Conservation (phyloP, 2,113 vertebrate species). For the Cavia aperea region DNA sequence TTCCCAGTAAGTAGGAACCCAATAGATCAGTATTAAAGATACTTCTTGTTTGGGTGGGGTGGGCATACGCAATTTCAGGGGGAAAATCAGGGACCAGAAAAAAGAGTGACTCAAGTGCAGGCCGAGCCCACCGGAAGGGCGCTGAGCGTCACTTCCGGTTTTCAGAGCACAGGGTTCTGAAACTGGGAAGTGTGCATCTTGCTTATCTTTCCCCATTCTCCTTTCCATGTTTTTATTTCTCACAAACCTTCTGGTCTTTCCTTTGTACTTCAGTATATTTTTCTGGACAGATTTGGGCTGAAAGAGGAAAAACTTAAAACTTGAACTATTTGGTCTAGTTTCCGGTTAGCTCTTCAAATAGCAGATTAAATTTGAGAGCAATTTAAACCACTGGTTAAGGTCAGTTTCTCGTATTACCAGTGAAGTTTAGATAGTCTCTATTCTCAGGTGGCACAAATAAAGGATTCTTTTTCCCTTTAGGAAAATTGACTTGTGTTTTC, state of each 20-base stretch:
- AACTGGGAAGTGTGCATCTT: background rate
- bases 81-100: background rate
- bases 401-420: background rate
- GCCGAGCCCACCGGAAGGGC: background rate
- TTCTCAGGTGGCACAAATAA: background rate
- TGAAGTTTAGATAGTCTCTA: background rate
- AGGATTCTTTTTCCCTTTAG: background rate
- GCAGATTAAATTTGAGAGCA: conserved; percentile 3
- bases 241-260: conserved; percentile 6
- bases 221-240: background rate
- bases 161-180: background rate
- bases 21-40: background rate
- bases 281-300: background rate
- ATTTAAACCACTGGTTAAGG: background rate
- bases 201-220: background rate
- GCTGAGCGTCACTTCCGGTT: background rate
- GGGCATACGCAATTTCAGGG: background rate
- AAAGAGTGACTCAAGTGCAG: background rate
- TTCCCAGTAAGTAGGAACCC: background rate
- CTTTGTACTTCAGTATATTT: background rate
- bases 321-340: background rate
- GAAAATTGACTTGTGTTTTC: background rate
- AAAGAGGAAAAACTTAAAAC: conserved; percentile 38
- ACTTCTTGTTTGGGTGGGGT: background rate
- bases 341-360: conserved; percentile 32